Evolutionary conservation across 35 echinoderm and acorn worm genomes (phyloP), one percentile per base, ranked within the genome.

Genomic region (Stichopus chloronotus): DNA sequence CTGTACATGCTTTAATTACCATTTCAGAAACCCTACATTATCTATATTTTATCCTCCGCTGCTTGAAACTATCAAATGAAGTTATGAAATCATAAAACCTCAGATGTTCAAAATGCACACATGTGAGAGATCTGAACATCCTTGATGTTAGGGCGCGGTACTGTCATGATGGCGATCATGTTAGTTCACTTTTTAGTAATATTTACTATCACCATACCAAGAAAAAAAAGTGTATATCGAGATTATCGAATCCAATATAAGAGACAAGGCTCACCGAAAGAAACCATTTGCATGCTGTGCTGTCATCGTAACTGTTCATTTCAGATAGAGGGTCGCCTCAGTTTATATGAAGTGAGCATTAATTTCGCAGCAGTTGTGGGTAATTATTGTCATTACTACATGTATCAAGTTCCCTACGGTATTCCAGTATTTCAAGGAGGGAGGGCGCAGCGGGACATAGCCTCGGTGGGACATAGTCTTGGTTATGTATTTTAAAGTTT

Each of bases 401-500:
- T 56, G 13, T n/a, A 83, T 7, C 80, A 83, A 56, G 53, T 14
- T 6, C 5, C 5, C 7, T 6, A 56, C 56, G 53, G 80, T 56
- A 55, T 83, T n/a, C 53, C 80, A 5, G 80, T 56, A 13, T 83
- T 83, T 5, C 52, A 83, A 5, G n/a, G 21, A 53, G 80, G 10
- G 10, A 83, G 52, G 19, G 80, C 4, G 52, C 53, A 83, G 12
- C 23, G 23, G 1, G 78, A 25, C 25, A 24, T 25, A 3, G 30
- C 3, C 1, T 43, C 30, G 30, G 30, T 43, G 0, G 30, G 30
- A 43, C 30, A 43, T 43, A 43, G 30, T 24, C 12, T 80, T 1
- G 53, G 80, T 17, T 57, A 83, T 83, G 79, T 95, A 52, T 65
- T 79, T 6, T 58, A 68, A 56, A 72, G 94, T 56, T 25, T 91